Base-by-base conservation (phyloP, 2,888 invertebrate genomes). In the Didymodactylos carnosus region DNA sequence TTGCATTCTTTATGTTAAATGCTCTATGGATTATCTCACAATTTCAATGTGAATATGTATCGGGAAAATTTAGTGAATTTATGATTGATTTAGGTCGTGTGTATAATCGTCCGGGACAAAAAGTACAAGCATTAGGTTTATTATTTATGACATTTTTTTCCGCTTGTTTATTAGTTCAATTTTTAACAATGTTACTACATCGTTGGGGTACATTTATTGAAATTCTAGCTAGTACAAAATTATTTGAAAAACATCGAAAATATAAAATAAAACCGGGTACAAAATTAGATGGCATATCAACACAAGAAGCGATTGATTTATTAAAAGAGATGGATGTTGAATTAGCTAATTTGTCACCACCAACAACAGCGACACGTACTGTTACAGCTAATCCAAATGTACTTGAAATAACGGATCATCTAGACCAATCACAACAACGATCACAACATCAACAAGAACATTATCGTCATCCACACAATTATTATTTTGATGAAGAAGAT, bases 1-100 rank as follows among this genome's bases (percentile, higher is more conserved):
- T 81, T 51, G 80, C 80, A 77, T 95, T 97, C 88, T 92, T 95
- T 88, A 95, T 97, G 93, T 85, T 92, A 85, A 97, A 97, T 87
- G 93, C 94, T 78, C 89, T 97, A 80, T 97, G 95, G 88, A 93
- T 97, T 81, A 88, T 97, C 84, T 92, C 94, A 70, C 72, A 72
- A 41, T 72, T 71, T 70, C 72, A 75, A 53, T 75, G 72, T n/a
- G 75, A 75, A 41, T 75, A 75, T 29, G 72, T 72, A 16, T 43
- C 72, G 11, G 49, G 39, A 16, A 29, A 69, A 43, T 72, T 75
- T 40, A 69, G 49, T 11, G 62, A 69, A 43, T 41, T 75, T 39
- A 46, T 69, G 40, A 41, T 75, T 8, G 23, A 27, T n/a, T 40
- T 75, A 29, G 70, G 72, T 5, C 23, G 25, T 29, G 16, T 69